A percentile compares a stretch with the other conserved stretches of the same genome.
phyloP scores from a whole-genome alignment of 2,113 vertebrate genomes.

The Salvelinus alpinus region DNA sequence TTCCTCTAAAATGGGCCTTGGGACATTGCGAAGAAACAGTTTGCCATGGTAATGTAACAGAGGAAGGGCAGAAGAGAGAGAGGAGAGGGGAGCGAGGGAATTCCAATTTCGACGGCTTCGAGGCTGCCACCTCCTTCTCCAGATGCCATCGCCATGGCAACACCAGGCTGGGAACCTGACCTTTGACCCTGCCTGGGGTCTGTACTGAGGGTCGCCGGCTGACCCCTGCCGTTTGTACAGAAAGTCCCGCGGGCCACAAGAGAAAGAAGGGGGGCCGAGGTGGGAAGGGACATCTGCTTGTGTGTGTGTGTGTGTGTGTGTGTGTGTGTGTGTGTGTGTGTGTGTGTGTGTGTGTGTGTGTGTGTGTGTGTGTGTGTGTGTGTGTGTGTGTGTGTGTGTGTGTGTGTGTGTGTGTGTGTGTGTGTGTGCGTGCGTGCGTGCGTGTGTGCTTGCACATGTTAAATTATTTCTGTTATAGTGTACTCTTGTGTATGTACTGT shows the following conservation, averaged over 20 bases:
- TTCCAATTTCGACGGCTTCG: conserved; percentile 31
- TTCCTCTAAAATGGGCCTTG: no score
- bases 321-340: not conserved
- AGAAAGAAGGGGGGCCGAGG: conserved; percentile 37
- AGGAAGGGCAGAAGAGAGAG: conserved; percentile 4
- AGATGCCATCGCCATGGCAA: conserved; percentile 69
- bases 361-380: conserved; percentile 5
- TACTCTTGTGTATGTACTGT: no score
- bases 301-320: conserved; percentile 1
- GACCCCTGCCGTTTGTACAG: conserved; percentile 67
- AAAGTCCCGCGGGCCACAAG: conserved; percentile 55
- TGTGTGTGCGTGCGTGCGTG: not conserved
- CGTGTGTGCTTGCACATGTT: no score
- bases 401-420: not conserved
- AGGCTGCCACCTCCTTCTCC: conserved; percentile 39
- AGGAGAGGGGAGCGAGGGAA: conserved; percentile 24
- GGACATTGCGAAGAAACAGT: no score
- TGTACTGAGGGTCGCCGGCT: conserved; percentile 53
- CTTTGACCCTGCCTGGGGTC: conserved; percentile 70
- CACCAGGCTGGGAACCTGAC: conserved; percentile 67
- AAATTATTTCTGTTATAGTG: no score
- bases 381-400: not conserved
- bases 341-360: not conserved
- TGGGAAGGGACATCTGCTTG: conserved; percentile 72
- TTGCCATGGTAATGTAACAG: not conserved